Evolutionary conservation across 1,140 invertebrate species (phyloP).

Genomic region (Brachionus sp.): DNA sequence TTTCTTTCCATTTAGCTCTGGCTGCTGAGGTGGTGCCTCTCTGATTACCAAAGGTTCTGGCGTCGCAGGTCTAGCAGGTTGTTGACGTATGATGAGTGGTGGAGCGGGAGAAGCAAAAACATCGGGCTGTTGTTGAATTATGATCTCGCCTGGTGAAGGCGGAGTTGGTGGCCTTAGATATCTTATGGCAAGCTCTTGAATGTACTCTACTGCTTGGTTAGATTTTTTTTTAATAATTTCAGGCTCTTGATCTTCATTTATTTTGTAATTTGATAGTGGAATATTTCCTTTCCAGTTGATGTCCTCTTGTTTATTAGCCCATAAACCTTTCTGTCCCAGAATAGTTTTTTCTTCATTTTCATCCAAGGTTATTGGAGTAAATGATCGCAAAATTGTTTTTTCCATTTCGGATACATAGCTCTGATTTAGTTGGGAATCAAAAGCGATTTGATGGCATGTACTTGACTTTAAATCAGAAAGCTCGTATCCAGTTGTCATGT

Average conservation of each 20-base stretch:
- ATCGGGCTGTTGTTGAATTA: slow-evolving; percentile 6
- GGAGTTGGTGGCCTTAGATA: slow-evolving; percentile 16
- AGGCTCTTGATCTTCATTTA: slow-evolving; percentile 17
- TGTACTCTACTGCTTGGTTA: not conserved
- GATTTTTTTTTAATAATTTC: not conserved
- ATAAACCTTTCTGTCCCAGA: not conserved
- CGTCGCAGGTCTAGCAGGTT: not conserved
- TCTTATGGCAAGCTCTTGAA: slow-evolving; percentile 15
- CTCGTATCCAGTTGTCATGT: not conserved
- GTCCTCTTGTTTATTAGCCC: not conserved
- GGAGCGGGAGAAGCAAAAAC: not conserved
- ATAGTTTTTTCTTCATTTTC: slow-evolving; percentile 14
- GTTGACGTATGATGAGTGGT: slow-evolving; percentile 26
- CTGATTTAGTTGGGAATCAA: not conserved
- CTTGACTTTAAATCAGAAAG: not conserved
- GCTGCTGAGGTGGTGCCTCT: not conserved
- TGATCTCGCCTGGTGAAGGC: not conserved
- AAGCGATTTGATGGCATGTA: not conserved
- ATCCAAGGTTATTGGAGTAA: not conserved
- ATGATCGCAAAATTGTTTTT: not conserved
- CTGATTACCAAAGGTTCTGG: slow-evolving; percentile 17
- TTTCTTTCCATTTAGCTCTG: not conserved
- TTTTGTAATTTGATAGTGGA: not conserved
- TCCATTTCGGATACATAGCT: slow-evolving; percentile 7
- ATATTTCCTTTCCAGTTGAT: not conserved